A percentile compares a stretch with the other conserved stretches of the same genome.
phyloP scores from a whole-genome alignment of 2,113 vertebrate species.

The Anolis sagrei region DNA sequence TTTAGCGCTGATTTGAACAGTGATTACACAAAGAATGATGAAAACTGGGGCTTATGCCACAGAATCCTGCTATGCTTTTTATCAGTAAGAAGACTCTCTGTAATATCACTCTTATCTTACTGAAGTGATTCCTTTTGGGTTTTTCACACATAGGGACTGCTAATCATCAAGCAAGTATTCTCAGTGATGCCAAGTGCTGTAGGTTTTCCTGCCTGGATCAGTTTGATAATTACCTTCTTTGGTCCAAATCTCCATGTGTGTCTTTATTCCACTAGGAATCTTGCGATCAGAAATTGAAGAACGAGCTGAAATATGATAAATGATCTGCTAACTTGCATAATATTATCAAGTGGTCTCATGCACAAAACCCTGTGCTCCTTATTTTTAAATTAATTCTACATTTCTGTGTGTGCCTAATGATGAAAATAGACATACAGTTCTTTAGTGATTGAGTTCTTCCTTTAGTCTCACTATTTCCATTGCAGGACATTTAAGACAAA shows the following conservation, averaged over 20 bases:
- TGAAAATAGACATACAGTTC: too few species aligned
- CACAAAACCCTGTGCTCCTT: too few species aligned
- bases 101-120: background rate
- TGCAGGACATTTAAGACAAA: background rate
- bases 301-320: background rate
- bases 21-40: slow-evolving; percentile 1
- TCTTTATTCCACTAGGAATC: background rate
- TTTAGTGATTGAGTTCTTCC: too few species aligned
- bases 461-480: background rate
- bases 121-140: background rate
- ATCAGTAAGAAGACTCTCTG: background rate
- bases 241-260: background rate
- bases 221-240: background rate
- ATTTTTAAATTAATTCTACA: too few species aligned
- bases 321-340: too few species aligned
- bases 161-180: background rate
- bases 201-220: background rate
- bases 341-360: too few species aligned
- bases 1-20: background rate
- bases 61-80: background rate
- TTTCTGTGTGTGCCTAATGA: too few species aligned
- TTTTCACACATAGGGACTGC: background rate
- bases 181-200: too few species aligned
- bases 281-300: background rate
- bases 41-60: background rate